phyloP scores from a whole-genome alignment of 2,113 vertebrate species.

The Prunella fulvescens region DNA sequence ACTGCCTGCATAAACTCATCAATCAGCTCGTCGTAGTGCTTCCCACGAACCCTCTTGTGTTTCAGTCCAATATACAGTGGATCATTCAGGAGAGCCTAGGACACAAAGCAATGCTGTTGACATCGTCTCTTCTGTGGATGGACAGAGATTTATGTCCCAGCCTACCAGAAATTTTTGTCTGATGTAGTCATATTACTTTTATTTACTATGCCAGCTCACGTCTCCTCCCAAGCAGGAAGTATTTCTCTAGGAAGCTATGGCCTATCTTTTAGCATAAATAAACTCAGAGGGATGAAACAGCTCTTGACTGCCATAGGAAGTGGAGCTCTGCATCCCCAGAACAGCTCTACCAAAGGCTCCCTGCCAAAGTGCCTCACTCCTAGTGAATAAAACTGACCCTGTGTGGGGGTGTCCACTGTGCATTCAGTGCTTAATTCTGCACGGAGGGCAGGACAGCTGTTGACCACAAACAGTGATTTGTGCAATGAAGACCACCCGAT shows the following conservation, averaged over 20 bases:
- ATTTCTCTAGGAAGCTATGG: background rate
- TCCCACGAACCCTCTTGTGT: conserved; percentile 89
- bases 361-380: background rate
- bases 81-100: conserved; percentile 87
- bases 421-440: background rate
- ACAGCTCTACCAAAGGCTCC: background rate
- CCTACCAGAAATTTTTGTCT: background rate
- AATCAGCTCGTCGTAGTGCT: conserved; percentile 90
- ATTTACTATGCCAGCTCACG: background rate
- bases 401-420: background rate
- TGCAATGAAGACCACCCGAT: background rate
- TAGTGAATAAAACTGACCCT: background rate
- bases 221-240: background rate
- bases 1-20: conserved; percentile 98
- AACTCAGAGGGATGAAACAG: background rate
- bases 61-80: conserved; percentile 96
- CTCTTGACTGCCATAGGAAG: background rate
- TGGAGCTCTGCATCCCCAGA: background rate
- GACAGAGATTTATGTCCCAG: background rate
- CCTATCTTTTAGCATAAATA: background rate
- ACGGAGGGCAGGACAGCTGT: background rate
- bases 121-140: background rate
- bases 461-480: background rate
- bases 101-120: conserved; percentile 51
- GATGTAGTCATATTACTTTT: background rate